Evolutionary conservation across 1,140 invertebrate species (phyloP).

Genomic region (Apis laboriosa): DNA sequence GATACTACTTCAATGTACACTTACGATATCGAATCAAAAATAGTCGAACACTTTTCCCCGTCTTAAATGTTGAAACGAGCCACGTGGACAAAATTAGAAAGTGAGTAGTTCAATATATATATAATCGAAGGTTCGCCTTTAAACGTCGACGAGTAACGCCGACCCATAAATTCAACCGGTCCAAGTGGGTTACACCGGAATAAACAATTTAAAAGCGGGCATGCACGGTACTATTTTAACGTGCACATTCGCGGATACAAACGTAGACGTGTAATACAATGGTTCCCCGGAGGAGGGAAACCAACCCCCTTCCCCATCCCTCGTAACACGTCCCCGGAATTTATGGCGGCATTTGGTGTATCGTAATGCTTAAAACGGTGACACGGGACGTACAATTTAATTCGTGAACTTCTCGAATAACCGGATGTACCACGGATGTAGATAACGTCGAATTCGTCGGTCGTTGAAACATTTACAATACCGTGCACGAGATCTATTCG

Average conservation of each 20-base stretch:
- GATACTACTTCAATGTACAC: too few species aligned
- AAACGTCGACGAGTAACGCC: background rate
- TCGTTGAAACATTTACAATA: background rate
- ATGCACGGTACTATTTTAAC: background rate
- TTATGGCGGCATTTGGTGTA: constrained; percentile 17
- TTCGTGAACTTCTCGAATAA: constrained; percentile 15
- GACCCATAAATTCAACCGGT: background rate
- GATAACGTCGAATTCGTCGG: background rate
- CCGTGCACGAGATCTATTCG: background rate
- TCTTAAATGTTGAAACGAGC: too few species aligned
- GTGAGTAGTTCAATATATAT: too few species aligned
- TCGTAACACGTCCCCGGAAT: background rate
- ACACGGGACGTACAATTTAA: constrained; percentile 29
- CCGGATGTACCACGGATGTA: background rate
- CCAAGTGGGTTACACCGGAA: background rate
- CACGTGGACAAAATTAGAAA: background rate
- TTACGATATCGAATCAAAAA: too few species aligned
- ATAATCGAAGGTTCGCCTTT: background rate
- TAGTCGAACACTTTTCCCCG: too few species aligned
- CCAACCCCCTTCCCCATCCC: too few species aligned
- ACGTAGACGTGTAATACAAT: constrained; percentile 18
- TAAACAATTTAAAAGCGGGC: constrained; percentile 21
- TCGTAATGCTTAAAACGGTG: constrained; percentile 25
- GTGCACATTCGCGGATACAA: background rate
- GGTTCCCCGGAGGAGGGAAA: constrained; percentile 24